A percentile compares a stretch with the other conserved stretches of the same genome.
These are phyloP conservation scores for Campylomormyrus numenius DNA, from an alignment of 2,113 vertebrate species.

Conservation along the genomic window DNA sequence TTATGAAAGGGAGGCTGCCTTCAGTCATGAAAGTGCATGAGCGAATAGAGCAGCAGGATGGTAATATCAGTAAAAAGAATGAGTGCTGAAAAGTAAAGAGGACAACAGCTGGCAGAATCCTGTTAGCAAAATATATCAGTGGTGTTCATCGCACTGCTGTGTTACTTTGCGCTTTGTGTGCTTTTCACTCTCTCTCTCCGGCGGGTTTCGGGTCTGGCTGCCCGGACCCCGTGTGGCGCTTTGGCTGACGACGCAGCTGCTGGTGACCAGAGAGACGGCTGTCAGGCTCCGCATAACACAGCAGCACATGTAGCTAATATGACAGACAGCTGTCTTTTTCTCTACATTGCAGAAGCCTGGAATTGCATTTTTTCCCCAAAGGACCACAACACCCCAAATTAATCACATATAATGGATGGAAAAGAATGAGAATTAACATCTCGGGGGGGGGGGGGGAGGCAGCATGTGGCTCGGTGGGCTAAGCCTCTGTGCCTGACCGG, in stretches of 20 bases:
- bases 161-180: neutral
- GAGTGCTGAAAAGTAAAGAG: neutral
- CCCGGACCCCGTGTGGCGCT: neutral
- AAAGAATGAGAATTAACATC: neutral
- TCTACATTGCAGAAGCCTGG: neutral
- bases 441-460: neutral
- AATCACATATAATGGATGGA: neutral
- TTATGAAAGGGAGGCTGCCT: neutral
- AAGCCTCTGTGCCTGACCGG: neutral
- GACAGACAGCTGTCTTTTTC: neutral
- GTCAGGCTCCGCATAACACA: neutral
- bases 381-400: neutral
- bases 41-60: neutral
- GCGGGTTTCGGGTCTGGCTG: neutral
- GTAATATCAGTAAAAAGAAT: neutral
- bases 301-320: neutral
- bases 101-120: neutral
- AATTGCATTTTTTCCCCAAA: neutral
- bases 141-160: neutral
- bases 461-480: neutral
- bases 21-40: neutral
- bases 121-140: neutral
- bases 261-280: neutral
- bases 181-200: neutral
- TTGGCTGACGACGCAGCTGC: neutral